These are phyloP conservation scores for Andrena dorsata DNA, from an alignment of 2,888 invertebrate genomes.

Conservation along the genomic window DNA sequence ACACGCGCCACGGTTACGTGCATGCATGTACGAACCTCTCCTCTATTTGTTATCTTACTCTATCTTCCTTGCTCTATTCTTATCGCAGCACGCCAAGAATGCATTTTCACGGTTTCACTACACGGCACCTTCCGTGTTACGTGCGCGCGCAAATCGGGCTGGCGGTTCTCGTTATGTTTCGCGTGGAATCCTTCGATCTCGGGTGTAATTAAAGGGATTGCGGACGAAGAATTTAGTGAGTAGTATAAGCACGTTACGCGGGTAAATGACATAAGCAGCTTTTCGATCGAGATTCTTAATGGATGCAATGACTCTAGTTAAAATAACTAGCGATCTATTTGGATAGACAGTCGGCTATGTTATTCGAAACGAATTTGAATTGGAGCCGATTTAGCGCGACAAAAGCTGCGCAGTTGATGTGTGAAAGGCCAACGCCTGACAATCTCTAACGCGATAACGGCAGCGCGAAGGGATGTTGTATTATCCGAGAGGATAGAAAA, in stretches of 20 bases:
- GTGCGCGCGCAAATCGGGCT: constrained; percentile 18
- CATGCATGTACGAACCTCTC: constrained; percentile 50
- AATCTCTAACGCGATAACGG: constrained; percentile 28
- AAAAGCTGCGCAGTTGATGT: constrained; percentile 33
- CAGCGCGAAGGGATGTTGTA: constrained; percentile 14
- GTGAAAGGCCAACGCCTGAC: constrained; percentile 29
- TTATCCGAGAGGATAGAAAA: constrained; percentile 25
- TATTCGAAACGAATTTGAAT: background rate
- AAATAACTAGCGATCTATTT: background rate
- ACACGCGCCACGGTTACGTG: constrained; percentile 26
- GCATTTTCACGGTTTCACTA: constrained; percentile 69
- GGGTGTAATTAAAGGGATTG: constrained; percentile 7
- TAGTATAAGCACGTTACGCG: background rate
- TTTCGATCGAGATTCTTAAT: background rate
- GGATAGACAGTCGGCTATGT: too few species aligned
- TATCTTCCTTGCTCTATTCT: constrained; percentile 67
- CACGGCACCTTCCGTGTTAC: constrained; percentile 58
- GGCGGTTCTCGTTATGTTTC: constrained; percentile 29
- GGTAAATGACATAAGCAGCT: background rate
- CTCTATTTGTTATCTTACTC: constrained; percentile 65
- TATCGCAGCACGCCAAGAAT: constrained; percentile 67
- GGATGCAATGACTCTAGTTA: background rate
- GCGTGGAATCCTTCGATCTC: background rate
- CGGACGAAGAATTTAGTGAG: background rate
- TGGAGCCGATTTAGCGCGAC: constrained; percentile 13